Evolutionary conservation across 2,888 invertebrate species (phyloP).

Genomic region (Drosophila meridionalis): DNA sequence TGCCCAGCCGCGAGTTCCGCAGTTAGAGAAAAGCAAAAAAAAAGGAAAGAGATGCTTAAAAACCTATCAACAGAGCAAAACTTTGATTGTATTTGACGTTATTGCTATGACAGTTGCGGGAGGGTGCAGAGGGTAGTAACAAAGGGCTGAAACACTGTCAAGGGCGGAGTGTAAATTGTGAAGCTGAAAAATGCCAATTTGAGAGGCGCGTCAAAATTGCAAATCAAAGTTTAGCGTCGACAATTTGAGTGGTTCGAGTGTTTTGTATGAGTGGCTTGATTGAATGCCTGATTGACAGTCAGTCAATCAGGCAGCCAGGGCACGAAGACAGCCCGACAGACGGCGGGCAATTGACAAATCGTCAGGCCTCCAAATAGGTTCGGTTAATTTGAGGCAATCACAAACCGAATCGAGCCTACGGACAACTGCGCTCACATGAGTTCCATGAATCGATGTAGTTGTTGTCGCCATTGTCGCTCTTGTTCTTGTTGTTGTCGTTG

Average conservation of each 20-base stretch:
- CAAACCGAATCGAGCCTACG: constrained; percentile 63
- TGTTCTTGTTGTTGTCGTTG: constrained; percentile 10
- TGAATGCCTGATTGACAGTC: constrained; percentile 74
- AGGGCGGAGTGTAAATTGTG: constrained; percentile 23
- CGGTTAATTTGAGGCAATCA: constrained; percentile 78
- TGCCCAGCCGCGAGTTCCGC: constrained; percentile 44
- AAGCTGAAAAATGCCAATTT: constrained; percentile 69
- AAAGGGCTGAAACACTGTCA: neutral
- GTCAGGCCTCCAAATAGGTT: constrained; percentile 36
- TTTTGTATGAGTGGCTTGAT: constrained; percentile 64
- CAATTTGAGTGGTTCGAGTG: constrained; percentile 51
- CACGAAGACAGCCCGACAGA: constrained; percentile 14
- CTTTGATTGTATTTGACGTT: constrained; percentile 39
- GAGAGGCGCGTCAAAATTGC: constrained; percentile 68
- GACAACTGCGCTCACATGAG: constrained; percentile 24
- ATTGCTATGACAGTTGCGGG: constrained; percentile 12
- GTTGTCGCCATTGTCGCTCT: neutral
- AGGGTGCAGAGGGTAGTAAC: neutral
- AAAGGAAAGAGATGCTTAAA: constrained; percentile 55
- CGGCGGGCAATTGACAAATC: constrained; percentile 71
- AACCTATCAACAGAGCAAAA: constrained; percentile 57
- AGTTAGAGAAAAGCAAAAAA: constrained; percentile 37
- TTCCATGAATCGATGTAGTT: neutral
- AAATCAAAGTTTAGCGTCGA: constrained; percentile 73
- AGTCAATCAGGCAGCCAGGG: constrained; percentile 16